Base-by-base conservation (phyloP, 2,888 invertebrate genomes). In the Andrena minutula region DNA sequence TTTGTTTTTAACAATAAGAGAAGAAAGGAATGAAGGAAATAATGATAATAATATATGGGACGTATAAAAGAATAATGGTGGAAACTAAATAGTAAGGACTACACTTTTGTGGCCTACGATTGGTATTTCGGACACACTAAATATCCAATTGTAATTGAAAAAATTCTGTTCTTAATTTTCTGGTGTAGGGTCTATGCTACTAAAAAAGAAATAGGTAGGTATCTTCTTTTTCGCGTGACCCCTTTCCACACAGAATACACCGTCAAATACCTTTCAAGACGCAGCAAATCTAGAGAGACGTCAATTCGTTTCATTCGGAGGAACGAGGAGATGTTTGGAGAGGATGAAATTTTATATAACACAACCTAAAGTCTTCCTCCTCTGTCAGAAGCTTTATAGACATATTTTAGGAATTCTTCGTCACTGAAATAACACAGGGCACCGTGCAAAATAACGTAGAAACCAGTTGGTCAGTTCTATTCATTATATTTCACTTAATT, bases 331-430 rank as follows among this genome's bases (percentile, higher is more conserved):
- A 30, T 53, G 66, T 72, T 77, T 72, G 66, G 53, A 35, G 35
- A 10, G 47, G 61, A 72, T 66, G 60, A 78, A 68, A 63, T 78
- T 78, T 63, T 72, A 65, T 66, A 77, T 77, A 60, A 71, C 60
- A 32, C 53, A 2, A 16, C 32, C 6, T 49, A 60, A 61, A 60
- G 60, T 51, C 41, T 26, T 28, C 28, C 23, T 16, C 20, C n/a
- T 26, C 28, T 56, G 16, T 47, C 23, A 26, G 20, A 30, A n/a
- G 7, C 30, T 63, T 20, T 26, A 16, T 28, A 64, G 63, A 64
- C 41, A 63, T 35, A 73, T 72, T 63, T 63, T 35, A 35, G 35
- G 51, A 72, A 63, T 35, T 53, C 4, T 49, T 16, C 30, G 23
- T 35, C 53, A 32, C 32, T n/a, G 49, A 49, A 4, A 16, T 28